Evolutionary conservation across 2,113 vertebrate species (phyloP).

Genomic region (Xiphophorus couchianus): DNA sequence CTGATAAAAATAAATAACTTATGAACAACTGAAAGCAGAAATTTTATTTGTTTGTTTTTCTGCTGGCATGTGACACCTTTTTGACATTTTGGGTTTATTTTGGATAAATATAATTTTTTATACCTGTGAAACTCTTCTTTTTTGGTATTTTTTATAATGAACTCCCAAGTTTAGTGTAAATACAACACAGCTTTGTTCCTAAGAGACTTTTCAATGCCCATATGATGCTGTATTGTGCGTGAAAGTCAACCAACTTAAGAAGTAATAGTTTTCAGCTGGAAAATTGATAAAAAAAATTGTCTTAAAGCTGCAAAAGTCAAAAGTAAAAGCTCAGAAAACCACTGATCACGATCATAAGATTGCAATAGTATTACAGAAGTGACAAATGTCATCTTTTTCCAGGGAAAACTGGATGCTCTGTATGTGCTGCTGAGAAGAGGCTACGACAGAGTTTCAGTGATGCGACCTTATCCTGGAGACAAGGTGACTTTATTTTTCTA

Average conservation of each 20-base stretch:
- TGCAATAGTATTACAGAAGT: neutral
- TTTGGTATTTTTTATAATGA: too few relatives aligned
- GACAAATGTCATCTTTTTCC: conserved; percentile 20
- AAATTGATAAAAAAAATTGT: too few relatives aligned
- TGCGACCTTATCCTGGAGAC: conserved; percentile 96
- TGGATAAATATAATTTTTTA: neutral
- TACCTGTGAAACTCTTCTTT: too few relatives aligned
- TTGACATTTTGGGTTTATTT: neutral
- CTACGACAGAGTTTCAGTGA: conserved; percentile 94
- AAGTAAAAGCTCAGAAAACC: neutral
- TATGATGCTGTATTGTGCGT: neutral
- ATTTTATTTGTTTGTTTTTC: too few relatives aligned
- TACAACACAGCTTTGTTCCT: neutral
- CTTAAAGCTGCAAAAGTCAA: neutral
- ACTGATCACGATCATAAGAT: neutral
- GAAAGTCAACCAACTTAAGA: neutral
- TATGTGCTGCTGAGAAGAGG: conserved; percentile 91
- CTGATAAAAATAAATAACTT: neutral
- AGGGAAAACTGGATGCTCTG: conserved; percentile 95
- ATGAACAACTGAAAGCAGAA: neutral
- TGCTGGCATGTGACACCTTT: too few relatives aligned
- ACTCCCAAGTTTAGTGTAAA: neutral
- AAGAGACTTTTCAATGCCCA: neutral
- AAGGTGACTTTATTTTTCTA: conserved; percentile 84
- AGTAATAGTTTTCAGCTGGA: neutral